A percentile compares a stretch with the other conserved stretches of the same genome.
Evolutionary conservation across 2,113 vertebrate species (phyloP).

Genomic region (Pangasianodon hypophthalmus): DNA sequence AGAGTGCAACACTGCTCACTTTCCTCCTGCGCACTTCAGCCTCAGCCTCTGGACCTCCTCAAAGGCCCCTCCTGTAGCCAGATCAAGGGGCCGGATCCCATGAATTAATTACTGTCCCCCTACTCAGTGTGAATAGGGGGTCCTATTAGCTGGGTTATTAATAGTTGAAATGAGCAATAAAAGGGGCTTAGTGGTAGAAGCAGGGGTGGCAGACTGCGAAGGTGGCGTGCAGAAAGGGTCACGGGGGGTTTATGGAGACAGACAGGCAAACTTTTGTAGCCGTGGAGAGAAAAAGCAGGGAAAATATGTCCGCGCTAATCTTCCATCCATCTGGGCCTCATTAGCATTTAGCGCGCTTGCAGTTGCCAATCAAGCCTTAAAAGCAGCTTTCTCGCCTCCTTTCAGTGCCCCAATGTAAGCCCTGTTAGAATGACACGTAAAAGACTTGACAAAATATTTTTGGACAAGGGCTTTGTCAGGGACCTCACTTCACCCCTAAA

Average conservation of each 20-base stretch:
- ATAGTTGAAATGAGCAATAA: slow-evolving; percentile 81
- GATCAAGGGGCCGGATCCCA: slow-evolving; percentile 58
- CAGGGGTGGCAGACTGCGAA: slow-evolving; percentile 62
- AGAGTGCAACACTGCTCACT: slow-evolving; percentile 29
- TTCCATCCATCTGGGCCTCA: slow-evolving; percentile 84
- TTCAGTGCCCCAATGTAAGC: slow-evolving; percentile 77
- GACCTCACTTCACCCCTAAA: slow-evolving; percentile 43
- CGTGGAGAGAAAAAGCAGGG: slow-evolving; percentile 63
- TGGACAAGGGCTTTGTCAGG: slow-evolving; percentile 77
- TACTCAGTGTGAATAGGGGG: slow-evolving; percentile 47
- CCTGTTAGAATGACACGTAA: slow-evolving; percentile 85
- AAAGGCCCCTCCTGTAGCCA: slow-evolving; percentile 64
- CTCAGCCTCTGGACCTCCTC: slow-evolving; percentile 59
- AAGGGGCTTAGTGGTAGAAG: slow-evolving; percentile 63
- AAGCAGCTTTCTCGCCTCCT: slow-evolving; percentile 81
- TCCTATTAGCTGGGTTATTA: slow-evolving; percentile 76
- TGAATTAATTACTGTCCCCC: slow-evolving; percentile 79
- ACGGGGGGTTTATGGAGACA: slow-evolving; percentile 46
- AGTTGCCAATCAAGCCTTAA: slow-evolving; percentile 86
- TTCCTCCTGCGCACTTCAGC: slow-evolving; percentile 20
- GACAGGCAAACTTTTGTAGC: slow-evolving; percentile 60
- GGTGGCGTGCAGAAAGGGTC: slow-evolving; percentile 38
- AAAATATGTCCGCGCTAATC: slow-evolving; percentile 79
- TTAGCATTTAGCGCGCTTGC: slow-evolving; percentile 80
- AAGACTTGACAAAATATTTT: slow-evolving; percentile 81